Base-by-base conservation (phyloP, 2,797 vertebrate species). In the Tympanoctomys barrerae region DNA sequence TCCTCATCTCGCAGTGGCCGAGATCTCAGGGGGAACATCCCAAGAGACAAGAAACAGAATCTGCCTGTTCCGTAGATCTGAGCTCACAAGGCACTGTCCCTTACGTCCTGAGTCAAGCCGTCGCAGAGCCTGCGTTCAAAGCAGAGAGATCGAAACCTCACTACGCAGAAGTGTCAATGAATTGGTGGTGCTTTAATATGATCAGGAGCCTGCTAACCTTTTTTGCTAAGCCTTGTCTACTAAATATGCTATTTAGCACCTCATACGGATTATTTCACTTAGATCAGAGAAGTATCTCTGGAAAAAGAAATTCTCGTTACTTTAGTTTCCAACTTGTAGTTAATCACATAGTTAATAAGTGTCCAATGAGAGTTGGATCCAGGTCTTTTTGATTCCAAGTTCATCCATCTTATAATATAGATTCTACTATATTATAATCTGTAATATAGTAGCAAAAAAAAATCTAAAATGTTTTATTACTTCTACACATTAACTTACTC, bases 341-440 rank as follows among this genome's bases (percentile, higher is more conserved):
- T 93, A 83, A 91, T 78, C 70, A 75, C 42, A 70, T 11, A 75
- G 62, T 78, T 85, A 33, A 39, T 46, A 86, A 90, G 28, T 46
- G 21, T 81, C 33, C 62, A 92, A 39, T 80, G 42, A n/a, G 81
- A 68, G 26, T 90, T 79, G 83, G 21, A 82, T 54, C 14, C 39
- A 73, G 49, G 59, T 10, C 36, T 82, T 75, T 89, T 7, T 90
- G 18, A 80, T 16, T 88, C 26, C 12, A 82, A 61, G 21, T 87
- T 52, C 61, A 31, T 68, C 88, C 54, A n/a, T 78, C 19, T 75
- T 88, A 68, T n/a, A n/a, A n/a, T n/a, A n/a, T n/a, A n/a, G n/a
- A n/a, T n/a, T n/a, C n/a, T n/a, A n/a, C n/a, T n/a, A n/a, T n/a
- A 70, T 59, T 28, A 81, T 28, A 46, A 13, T 54, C 73, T 82